A percentile compares a stretch with the other conserved stretches of the same genome.
Evolutionary conservation across 2,888 invertebrate species (phyloP).

Genomic region (Daptonema setosum): DNA sequence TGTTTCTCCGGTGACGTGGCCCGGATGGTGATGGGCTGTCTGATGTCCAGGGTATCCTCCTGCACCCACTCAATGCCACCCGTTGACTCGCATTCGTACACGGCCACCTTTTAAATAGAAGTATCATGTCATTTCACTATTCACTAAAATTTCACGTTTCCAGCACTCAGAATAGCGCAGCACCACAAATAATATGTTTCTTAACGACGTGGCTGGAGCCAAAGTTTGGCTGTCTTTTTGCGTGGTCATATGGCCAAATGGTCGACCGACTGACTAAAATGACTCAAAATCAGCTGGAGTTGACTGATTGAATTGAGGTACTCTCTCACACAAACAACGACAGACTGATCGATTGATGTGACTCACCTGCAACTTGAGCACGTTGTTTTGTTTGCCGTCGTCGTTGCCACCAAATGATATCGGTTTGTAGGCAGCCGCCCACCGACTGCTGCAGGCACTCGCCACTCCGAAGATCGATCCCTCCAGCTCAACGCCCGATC

Average conservation of each 20-base stretch:
- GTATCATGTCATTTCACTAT: not conserved
- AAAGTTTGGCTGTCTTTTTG: too few relatives aligned
- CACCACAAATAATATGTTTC: too few relatives aligned
- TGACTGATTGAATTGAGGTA: too few relatives aligned
- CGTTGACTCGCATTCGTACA: constrained; percentile 96
- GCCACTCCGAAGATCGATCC: constrained; percentile 41
- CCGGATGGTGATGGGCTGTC: constrained; percentile 8
- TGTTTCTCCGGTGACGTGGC: not conserved
- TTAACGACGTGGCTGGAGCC: too few relatives aligned
- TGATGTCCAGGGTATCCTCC: constrained; percentile 18
- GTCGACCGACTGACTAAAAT: too few relatives aligned
- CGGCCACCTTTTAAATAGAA: constrained; percentile 62
- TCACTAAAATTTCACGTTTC: not conserved
- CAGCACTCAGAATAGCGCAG: not conserved
- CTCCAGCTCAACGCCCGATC: constrained; percentile 20
- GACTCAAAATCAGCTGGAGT: too few relatives aligned
- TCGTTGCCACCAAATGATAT: too few relatives aligned
- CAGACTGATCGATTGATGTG: too few relatives aligned
- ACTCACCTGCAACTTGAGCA: too few relatives aligned
- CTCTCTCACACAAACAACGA: too few relatives aligned
- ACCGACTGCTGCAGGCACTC: constrained; percentile 86
- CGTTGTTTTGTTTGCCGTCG: too few relatives aligned
- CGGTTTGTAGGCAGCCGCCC: constrained; percentile 88
- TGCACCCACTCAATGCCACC: constrained; percentile 37
- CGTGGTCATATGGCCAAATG: too few relatives aligned